A percentile compares a stretch with the other conserved stretches of the same genome.
Conservation (phyloP, 2,113 vertebrate species). For the Haemorhous mexicanus region DNA sequence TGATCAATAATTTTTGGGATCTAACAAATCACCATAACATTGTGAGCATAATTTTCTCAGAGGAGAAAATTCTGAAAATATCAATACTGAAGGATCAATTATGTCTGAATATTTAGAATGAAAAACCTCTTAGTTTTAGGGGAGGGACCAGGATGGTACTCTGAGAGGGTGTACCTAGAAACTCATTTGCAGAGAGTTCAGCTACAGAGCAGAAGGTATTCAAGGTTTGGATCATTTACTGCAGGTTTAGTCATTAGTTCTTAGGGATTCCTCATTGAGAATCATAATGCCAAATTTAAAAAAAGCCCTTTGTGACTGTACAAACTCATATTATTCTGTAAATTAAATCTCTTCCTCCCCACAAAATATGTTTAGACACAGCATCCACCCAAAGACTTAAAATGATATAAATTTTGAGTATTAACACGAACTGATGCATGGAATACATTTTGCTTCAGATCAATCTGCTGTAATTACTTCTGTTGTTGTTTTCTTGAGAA, state of each 20-base stretch:
- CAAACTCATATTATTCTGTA: not conserved
- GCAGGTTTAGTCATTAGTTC: not conserved
- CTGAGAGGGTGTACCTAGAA: not conserved
- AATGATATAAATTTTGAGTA: not conserved
- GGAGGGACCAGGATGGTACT: not conserved
- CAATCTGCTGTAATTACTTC: not conserved
- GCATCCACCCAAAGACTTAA: not conserved
- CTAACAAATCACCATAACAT: not conserved
- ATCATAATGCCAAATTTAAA: not conserved
- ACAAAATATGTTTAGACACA: not conserved
- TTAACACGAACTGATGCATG: not conserved
- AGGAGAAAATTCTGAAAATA: not conserved
- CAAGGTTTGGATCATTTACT: not conserved
- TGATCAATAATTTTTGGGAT: not conserved
- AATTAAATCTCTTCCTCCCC: not conserved
- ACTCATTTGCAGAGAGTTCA: not conserved
- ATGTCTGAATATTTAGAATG: not conserved
- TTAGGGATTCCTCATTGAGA: not conserved
- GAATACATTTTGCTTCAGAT: not conserved
- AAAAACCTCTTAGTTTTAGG: not conserved
- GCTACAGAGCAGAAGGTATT: not conserved
- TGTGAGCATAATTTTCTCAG: not conserved
- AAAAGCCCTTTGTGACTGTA: not conserved
- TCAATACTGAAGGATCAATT: not conserved
- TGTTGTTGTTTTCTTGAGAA: not conserved